Percentiles rank a stretch among this genome's conserved stretches.
These are phyloP conservation scores for Microctonus brassicae DNA, from an alignment of 2,888 invertebrate genomes.

Conservation along the genomic window DNA sequence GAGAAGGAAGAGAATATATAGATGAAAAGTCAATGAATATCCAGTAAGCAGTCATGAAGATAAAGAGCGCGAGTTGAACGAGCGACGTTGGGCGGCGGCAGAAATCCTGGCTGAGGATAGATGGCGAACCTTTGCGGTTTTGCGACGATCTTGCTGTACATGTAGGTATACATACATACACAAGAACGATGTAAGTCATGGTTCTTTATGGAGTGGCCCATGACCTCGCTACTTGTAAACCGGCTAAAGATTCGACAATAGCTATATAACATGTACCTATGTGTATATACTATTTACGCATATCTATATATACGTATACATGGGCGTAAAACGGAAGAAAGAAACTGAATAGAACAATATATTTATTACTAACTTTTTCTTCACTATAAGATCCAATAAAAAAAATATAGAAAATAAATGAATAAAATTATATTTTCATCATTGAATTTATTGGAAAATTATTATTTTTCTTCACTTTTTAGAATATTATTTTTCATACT, in stretches of 20 bases:
- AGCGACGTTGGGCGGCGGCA: constrained; percentile 35
- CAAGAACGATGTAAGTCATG: constrained; percentile 65
- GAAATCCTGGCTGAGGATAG: constrained; percentile 51
- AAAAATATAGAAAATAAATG: neutral
- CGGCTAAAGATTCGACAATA: constrained; percentile 68
- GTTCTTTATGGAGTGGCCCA: constrained; percentile 66
- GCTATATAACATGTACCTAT: too few species aligned
- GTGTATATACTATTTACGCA: too few species aligned
- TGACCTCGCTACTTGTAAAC: constrained; percentile 68
- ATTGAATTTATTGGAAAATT: too few species aligned
- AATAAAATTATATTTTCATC: neutral
- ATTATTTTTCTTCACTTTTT: too few species aligned
- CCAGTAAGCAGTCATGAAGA: constrained; percentile 37
- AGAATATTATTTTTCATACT: too few species aligned
- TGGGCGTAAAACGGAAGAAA: neutral
- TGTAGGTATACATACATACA: too few species aligned
- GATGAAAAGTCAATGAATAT: constrained; percentile 23
- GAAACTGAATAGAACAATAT: neutral
- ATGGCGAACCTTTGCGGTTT: constrained; percentile 59
- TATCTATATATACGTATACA: too few species aligned
- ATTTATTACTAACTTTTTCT: neutral
- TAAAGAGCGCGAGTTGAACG: constrained; percentile 36
- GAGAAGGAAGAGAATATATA: constrained; percentile 40
- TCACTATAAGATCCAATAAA: too few species aligned
- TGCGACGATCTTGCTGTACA: too few species aligned